These are phyloP conservation scores for zebrafish (Danio rerio) DNA, from an alignment of 2,113 vertebrate species.

Conservation along the genomic window DNA sequence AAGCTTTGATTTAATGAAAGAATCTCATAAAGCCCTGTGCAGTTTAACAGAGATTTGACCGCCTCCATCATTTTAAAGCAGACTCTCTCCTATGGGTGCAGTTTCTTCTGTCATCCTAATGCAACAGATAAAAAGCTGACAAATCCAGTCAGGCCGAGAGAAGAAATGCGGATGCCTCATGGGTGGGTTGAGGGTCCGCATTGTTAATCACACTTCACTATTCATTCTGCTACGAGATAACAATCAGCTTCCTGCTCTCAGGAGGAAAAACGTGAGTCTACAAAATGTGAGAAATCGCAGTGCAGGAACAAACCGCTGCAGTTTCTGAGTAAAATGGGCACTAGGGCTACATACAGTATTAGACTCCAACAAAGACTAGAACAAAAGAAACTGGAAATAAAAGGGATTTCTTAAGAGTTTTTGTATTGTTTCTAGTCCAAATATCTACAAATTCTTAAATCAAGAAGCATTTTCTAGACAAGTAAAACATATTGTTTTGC, in stretches of 20 bases:
- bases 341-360: too few relatives aligned
- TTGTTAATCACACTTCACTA: background rate
- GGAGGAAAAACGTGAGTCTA: background rate
- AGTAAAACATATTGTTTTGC: too few relatives aligned
- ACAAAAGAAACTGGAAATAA: too few relatives aligned
- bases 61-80: background rate
- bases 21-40: constrained; percentile 5
- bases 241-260: background rate
- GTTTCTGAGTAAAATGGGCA: background rate
- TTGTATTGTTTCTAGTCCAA: too few relatives aligned
- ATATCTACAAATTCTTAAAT: too few relatives aligned
- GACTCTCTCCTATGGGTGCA: constrained; percentile 10
- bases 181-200: background rate
- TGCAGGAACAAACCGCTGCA: background rate
- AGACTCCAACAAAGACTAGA: too few relatives aligned
- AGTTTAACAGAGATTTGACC: constrained; percentile 21
- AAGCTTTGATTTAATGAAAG: background rate
- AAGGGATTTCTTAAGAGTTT: too few relatives aligned
- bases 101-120: constrained; percentile 28
- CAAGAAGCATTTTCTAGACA: too few relatives aligned
- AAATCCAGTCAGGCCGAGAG: constrained; percentile 23
- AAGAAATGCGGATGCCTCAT: background rate
- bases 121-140: constrained; percentile 42
- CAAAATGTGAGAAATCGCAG: background rate
- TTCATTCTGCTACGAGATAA: background rate